Base-by-base conservation (phyloP, 2,797 vertebrate genomes). In the Typhlichthys subterraneus region DNA sequence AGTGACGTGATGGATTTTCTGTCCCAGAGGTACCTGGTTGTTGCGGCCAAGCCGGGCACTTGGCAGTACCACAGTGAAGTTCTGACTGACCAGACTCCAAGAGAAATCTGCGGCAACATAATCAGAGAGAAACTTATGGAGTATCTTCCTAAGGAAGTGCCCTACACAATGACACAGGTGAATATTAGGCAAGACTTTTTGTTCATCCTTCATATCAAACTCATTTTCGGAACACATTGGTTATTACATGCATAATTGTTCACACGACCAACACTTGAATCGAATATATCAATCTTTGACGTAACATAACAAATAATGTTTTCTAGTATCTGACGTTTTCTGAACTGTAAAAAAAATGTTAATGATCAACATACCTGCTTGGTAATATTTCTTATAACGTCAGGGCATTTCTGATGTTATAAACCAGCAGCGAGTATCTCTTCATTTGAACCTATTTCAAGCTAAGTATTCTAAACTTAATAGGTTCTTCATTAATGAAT, bases 11-110 rank as follows among this genome's bases (percentile, higher is more conserved):
- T 29, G 23, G 31, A 31, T 62, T 12, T 12, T 38, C 5, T 60
- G 4, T 60, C 45, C 33, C 81, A 99, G 97, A 91, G 42, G 0
- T 98, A 98, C 83, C 92, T 99, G 23, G 71, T 96, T 72, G 72
- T 80, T 66, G 85, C 80, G 38, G 96, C 98, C 63, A 94, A 90
- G 80, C 94, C 95, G 0, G 94, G 95, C 2, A 70, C 88, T 0
- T 99, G 97, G 98, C 85, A 92, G 80, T 99, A 94, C 80, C 98
- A 99, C 88, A 98, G 96, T 0, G 69, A 89, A 0, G 95, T 99
- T 12, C 85, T 99, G 81, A 99, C 97, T 0, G 95, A 89, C 85
- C 97, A 99, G 86, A 91, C 79, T 4, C 97, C 97, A 0, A 90
- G 96, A 53, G 92, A 96, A 17, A 69, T 99, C 83, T 98, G 97